Evolutionary conservation across 2,113 vertebrate species (phyloP), one percentile per base, ranked within the genome.

Genomic region (Tetraodon nigroviridis): DNA sequence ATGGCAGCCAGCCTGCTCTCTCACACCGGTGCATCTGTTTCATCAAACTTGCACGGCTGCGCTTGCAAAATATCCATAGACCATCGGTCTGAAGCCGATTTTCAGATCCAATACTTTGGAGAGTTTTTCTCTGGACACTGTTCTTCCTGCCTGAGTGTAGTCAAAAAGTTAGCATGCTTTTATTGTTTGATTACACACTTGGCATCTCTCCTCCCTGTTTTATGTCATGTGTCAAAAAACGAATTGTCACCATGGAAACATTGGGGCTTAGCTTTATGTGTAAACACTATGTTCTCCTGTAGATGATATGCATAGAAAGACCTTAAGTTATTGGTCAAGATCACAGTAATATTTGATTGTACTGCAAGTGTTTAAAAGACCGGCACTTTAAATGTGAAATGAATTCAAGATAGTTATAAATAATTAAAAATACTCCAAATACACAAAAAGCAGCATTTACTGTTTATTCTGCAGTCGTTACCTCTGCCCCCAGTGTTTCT

Each of bases 401-500:
- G 1, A 37, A 37, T 12, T 37, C 32, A 37, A 37, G 11, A 3
- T 10, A 37, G 32, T 37, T 11, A 37, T 37, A 11, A 8, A 11
- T 37, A 37, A 11, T 37, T 7, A 37, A 37, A 11, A 37, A 12
- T 10, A 2, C 32, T 37, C 24, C 5, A 24, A 24, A 24, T 5
- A 24, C 22, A 24, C 22, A 6, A 27, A 27, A 6, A 27, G 24
- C 24, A 27, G 24, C 4, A 3, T 37, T 37, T 37, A 37, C 4
- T 37, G 32, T 37, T 32, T 32, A 11, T 10, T 12, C 7, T 8
- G 32, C 32, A 37, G 32, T 8, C 32, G 10, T 10, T 37, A 12
- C 2, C 32, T 37, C 32, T 37, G 32, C 51, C 32, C 69, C 67
- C 52, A 72, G 45, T 51, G 55, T 53, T 54, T 61, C 69, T 68